These are phyloP conservation scores for Colletes gigas DNA, from an alignment of 1,140 invertebrate species.

Conservation along the genomic window DNA sequence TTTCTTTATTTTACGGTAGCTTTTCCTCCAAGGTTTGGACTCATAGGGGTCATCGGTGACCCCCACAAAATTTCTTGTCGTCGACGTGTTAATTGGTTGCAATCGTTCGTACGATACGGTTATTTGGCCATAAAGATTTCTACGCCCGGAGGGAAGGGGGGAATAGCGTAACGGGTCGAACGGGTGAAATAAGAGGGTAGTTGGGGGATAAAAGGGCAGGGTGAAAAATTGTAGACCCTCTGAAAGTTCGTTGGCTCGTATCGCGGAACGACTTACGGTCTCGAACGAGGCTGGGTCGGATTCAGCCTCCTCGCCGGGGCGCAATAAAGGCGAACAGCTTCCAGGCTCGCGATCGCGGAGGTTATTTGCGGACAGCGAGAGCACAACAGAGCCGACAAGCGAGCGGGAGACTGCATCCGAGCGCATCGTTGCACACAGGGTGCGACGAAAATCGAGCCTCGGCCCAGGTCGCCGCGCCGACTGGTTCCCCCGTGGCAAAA, in stretches of 20 bases:
- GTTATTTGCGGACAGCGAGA: constrained; percentile 55
- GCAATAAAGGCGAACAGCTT: constrained; percentile 46
- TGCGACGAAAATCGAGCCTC: constrained; percentile 21
- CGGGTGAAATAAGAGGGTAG: too few relatives aligned
- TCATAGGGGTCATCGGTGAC: too few relatives aligned
- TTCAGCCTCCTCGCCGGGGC: not conserved
- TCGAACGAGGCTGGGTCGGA: not conserved
- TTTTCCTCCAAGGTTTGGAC: too few relatives aligned
- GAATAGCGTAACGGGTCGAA: too few relatives aligned
- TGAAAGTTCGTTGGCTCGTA: not conserved
- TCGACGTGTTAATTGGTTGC: too few relatives aligned
- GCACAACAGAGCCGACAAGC: constrained; percentile 42
- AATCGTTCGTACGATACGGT: too few relatives aligned
- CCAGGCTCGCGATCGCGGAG: constrained; percentile 31
- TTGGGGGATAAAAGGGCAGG: too few relatives aligned
- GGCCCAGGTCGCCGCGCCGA: not conserved
- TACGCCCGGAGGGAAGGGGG: too few relatives aligned
- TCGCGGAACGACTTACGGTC: not conserved
- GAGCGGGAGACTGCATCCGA: not conserved
- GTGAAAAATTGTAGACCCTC: too few relatives aligned
- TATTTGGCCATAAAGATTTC: too few relatives aligned
- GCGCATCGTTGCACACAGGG: constrained; percentile 24
- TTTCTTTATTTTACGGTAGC: too few relatives aligned
- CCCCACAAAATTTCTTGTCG: too few relatives aligned
- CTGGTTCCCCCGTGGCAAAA: not conserved